Conservation (phyloP, 2,797 vertebrate species). For the Holocentrus rufus region DNA sequence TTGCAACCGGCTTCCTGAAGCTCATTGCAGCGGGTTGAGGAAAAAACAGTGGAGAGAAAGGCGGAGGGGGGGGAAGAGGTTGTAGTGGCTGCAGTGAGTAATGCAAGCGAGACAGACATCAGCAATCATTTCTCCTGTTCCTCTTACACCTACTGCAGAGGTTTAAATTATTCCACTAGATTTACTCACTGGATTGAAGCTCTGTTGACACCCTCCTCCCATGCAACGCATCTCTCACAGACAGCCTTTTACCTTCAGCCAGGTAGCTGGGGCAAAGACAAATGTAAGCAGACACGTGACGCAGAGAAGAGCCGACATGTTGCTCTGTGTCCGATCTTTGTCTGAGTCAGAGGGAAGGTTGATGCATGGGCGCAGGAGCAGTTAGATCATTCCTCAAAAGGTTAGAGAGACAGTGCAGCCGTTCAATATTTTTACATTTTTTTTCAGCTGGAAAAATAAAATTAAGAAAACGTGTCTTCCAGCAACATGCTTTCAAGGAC, state of each 20-base stretch:
- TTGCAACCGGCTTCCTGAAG: constrained; percentile 45
- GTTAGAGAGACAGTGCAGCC: not conserved
- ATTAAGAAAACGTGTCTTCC: constrained; percentile 29
- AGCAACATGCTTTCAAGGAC: constrained; percentile 19
- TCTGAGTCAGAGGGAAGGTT: not conserved
- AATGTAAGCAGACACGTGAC: constrained; percentile 15
- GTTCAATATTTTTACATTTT: not conserved
- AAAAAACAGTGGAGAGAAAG: no score
- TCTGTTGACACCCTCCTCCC: not conserved
- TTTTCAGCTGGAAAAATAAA: not conserved
- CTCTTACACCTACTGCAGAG: not conserved
- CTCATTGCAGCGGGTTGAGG: constrained; percentile 26
- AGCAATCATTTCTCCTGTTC: constrained; percentile 15
- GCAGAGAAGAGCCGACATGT: not conserved
- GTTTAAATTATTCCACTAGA: constrained; percentile 43
- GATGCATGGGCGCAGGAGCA: not conserved
- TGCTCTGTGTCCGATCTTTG: not conserved
- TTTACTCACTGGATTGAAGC: constrained; percentile 13
- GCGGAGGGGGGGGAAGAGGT: not conserved
- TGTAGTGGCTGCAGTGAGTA: constrained; percentile 10
- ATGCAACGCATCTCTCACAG: constrained; percentile 8
- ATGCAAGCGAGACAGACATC: constrained; percentile 14
- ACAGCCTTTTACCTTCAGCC: not conserved
- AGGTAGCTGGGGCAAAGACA: constrained; percentile 1
- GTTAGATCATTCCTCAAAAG: not conserved